phyloP scores from a whole-genome alignment of 2,113 vertebrate species.

The Saguinus midas region DNA sequence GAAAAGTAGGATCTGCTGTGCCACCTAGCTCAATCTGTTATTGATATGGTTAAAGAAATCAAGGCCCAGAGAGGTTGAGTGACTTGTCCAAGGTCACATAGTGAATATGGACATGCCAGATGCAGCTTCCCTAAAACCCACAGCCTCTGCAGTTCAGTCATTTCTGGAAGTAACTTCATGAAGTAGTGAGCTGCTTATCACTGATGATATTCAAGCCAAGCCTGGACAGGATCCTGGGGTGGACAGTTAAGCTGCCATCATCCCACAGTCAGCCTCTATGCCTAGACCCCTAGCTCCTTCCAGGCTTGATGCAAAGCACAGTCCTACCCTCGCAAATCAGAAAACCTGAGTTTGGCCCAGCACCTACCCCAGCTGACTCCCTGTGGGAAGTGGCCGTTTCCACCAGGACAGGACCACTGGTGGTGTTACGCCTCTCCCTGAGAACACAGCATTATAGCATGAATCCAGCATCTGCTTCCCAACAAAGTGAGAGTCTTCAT shows the following conservation, averaged over 20 bases:
- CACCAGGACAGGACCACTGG: fast-evolving
- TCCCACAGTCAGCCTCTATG: neutral
- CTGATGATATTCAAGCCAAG: neutral
- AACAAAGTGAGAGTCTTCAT: no score
- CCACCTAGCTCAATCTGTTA: neutral
- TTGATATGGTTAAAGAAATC: neutral
- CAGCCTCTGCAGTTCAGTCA: fast-evolving
- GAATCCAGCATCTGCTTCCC: neutral
- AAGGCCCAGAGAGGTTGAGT: neutral
- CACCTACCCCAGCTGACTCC: neutral
- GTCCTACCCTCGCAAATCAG: neutral
- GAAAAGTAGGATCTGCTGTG: neutral
- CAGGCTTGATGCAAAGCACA: neutral
- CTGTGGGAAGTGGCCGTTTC: neutral
- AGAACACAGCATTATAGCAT: no score
- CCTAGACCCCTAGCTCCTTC: no score
- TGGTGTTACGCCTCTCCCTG: neutral
- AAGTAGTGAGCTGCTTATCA: neutral
- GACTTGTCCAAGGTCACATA: neutral
- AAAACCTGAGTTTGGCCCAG: neutral
- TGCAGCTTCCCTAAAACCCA: fast-evolving
- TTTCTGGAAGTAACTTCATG: neutral
- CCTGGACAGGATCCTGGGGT: neutral
- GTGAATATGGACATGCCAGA: neutral
- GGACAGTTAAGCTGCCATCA: neutral